Evolutionary conservation across 2,797 vertebrate species (phyloP).

Genomic region (Muscicapa striata): DNA sequence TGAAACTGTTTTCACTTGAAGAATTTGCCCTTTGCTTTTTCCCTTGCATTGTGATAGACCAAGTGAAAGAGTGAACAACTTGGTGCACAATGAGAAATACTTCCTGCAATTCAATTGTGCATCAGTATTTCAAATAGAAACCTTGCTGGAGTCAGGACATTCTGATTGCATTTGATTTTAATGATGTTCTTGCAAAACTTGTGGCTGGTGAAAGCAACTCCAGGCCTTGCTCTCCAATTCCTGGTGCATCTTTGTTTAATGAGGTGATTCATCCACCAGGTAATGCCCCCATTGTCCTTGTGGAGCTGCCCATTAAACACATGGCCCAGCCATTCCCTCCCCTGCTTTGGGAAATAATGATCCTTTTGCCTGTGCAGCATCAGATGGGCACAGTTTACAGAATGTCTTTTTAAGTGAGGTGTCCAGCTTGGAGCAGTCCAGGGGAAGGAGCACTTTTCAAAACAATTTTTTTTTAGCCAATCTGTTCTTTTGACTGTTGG

Average conservation of each 20-base stretch:
- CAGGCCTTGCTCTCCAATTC: background rate
- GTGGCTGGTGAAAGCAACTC: background rate
- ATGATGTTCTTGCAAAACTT: background rate
- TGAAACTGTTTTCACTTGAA: background rate
- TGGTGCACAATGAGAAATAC: rapidly evolving
- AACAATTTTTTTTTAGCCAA: background rate
- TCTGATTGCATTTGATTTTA: background rate
- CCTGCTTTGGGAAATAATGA: background rate
- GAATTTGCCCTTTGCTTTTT: background rate
- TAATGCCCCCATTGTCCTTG: background rate
- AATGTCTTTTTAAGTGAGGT: background rate
- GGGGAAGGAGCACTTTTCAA: background rate
- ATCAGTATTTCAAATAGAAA: background rate
- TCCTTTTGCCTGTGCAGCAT: background rate
- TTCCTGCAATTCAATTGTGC: background rate
- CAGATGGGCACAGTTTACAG: background rate
- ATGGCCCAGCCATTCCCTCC: background rate
- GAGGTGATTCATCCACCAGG: background rate
- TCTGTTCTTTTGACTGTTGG: background rate
- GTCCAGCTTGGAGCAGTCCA: background rate
- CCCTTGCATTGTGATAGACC: background rate
- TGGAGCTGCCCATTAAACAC: conserved; percentile 1
- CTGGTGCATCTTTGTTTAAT: background rate
- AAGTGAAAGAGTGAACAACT: background rate
- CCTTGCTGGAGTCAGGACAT: background rate